Conservation (phyloP, 2,888 invertebrate genomes). For the Limnephilus marmoratus region DNA sequence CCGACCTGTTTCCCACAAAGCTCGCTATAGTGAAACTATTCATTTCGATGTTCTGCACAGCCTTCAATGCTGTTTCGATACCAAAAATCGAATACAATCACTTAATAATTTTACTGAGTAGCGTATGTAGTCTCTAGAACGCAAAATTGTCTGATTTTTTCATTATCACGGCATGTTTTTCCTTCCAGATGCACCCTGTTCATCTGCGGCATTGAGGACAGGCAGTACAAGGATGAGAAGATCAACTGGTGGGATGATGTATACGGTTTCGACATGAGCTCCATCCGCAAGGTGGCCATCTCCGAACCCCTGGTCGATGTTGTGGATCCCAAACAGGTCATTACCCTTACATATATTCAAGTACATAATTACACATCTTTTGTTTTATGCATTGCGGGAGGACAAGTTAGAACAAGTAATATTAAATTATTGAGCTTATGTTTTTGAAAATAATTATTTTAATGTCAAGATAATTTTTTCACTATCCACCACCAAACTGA, state of each 20-base stretch:
- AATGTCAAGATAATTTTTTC: no score
- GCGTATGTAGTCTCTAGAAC: no score
- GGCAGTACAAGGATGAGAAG: conserved; percentile 99
- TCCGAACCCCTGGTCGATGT: conserved; percentile 99
- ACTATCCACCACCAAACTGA: not conserved
- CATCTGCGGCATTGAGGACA: conserved; percentile 95
- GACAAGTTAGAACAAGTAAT: no score
- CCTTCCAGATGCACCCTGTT: conserved; percentile 89
- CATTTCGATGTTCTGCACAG: conserved; percentile 44
- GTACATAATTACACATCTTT: not conserved
- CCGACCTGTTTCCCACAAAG: conserved; percentile 42
- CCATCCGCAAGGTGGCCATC: conserved; percentile 97
- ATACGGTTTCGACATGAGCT: conserved; percentile 99
- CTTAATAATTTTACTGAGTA: no score
- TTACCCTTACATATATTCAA: not conserved
- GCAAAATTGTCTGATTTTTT: no score
- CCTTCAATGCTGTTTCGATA: conserved; percentile 32
- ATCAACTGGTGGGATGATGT: conserved; percentile 99
- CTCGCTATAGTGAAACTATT: conserved; percentile 45
- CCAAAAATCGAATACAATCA: conserved; percentile 44
- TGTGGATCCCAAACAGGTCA: conserved; percentile 96
- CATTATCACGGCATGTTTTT: not conserved
- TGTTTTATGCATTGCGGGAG: not conserved
- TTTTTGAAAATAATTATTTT: no score
- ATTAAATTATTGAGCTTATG: no score